Percentiles rank a stretch among this genome's conserved stretches.
These are phyloP conservation scores for Hydropotes inermis DNA, from an alignment of 2,113 vertebrate genomes.

Conservation along the genomic window DNA sequence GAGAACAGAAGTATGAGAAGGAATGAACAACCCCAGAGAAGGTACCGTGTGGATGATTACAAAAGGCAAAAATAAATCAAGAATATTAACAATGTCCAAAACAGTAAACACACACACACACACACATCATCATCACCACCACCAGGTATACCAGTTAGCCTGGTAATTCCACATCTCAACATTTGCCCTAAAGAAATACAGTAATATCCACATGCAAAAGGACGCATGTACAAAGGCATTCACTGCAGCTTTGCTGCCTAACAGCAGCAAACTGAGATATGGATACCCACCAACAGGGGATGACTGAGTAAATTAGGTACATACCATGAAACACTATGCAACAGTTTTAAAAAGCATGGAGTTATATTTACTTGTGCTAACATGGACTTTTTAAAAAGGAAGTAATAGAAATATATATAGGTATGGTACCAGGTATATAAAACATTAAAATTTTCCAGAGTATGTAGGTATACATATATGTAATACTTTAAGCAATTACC, in stretches of 20 bases:
- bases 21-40: not conserved
- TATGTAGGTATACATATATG: not conserved
- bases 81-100: not conserved
- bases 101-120: not conserved
- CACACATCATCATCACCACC: not conserved
- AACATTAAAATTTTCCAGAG: not conserved
- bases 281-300: not conserved
- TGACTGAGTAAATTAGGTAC: not conserved
- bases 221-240: not conserved
- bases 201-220: not conserved
- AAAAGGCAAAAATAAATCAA: not conserved
- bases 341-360: not conserved
- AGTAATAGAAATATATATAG: not conserved
- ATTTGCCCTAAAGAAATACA: not conserved
- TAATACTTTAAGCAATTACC: not conserved
- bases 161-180: not conserved
- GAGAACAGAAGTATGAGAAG: not conserved
- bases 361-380: not conserved
- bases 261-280: not conserved
- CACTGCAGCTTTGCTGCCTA: not conserved
- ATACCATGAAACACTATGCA: not conserved
- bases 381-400: not conserved
- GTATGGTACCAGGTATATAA: not conserved
- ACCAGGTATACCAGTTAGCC: not conserved
- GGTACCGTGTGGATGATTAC: not conserved